Conservation (phyloP, 1,140 invertebrate species). For the Marisa cornuarietis region DNA sequence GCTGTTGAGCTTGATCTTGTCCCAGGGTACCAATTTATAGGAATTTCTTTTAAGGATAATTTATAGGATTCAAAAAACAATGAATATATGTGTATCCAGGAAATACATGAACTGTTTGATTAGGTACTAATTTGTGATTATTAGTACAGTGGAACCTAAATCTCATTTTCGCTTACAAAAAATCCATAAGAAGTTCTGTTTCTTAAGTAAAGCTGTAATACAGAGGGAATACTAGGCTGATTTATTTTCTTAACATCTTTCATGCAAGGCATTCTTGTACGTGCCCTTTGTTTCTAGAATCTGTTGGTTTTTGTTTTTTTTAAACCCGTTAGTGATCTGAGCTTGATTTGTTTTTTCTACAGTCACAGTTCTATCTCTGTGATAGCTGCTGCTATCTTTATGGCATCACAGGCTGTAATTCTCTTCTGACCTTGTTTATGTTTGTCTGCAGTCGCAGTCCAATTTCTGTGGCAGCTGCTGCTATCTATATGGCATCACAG, state of each 20-base stretch:
- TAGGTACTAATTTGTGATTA: too few relatives aligned
- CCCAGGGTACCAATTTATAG: constrained; percentile 74
- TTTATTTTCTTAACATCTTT: background rate
- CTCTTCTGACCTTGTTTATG: constrained; percentile 12
- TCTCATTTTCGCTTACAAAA: too few relatives aligned
- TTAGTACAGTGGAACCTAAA: too few relatives aligned
- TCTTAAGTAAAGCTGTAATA: background rate
- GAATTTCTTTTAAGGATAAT: background rate
- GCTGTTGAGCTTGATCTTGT: constrained; percentile 98
- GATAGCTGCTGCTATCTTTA: constrained; percentile 98
- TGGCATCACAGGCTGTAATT: constrained; percentile 89
- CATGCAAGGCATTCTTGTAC: background rate
- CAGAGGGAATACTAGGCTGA: background rate
- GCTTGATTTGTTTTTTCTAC: constrained; percentile 35
- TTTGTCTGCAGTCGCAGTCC: constrained; percentile 81
- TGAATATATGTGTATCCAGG: too few relatives aligned
- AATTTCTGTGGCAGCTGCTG: constrained; percentile 98
- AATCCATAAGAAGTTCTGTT: background rate
- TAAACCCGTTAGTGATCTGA: constrained; percentile 56
- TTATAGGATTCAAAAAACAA: too few relatives aligned
- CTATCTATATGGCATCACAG: constrained; percentile 99
- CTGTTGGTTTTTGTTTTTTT: constrained; percentile 17
- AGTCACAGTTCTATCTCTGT: constrained; percentile 97
- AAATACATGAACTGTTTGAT: too few relatives aligned
- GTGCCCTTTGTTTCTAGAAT: background rate